Evolutionary conservation across 92 coral and sea anemone genomes (phyloP).

Genomic region (Palythoa caribaeorum): DNA sequence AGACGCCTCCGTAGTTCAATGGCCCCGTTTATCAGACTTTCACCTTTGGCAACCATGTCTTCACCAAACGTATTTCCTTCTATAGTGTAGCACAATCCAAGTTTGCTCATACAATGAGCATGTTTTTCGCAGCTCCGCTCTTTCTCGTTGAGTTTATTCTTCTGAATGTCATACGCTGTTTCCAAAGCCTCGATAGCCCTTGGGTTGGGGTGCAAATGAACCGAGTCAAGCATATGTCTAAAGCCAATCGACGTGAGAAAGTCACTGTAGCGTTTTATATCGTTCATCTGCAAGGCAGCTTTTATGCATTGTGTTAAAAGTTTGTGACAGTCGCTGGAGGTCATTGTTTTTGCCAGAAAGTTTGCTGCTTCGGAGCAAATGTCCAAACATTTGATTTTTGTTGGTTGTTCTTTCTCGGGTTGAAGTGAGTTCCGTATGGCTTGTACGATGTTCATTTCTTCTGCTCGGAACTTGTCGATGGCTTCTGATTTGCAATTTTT

Average conservation of each 20-base stretch:
- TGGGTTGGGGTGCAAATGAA: constrained; percentile 42
- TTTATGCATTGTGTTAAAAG: constrained; percentile 33
- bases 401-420: neutral
- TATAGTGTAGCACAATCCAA: constrained; percentile 53
- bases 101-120: constrained; percentile 67
- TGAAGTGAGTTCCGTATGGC: constrained; percentile 44
- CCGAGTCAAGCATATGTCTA: constrained; percentile 53
- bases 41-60: neutral
- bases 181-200: constrained; percentile 41
- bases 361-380: constrained; percentile 50
- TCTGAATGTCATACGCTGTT: constrained; percentile 42
- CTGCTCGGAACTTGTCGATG: constrained; percentile 32
- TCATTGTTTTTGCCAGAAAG: constrained; percentile 58
- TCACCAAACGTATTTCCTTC: constrained; percentile 18
- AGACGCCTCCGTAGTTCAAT: constrained; percentile 37
- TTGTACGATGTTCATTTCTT: constrained; percentile 53
- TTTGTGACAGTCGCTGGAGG: constrained; percentile 47
- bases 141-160: constrained; percentile 5
- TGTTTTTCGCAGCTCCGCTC: constrained; percentile 31
- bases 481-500: constrained; percentile 44
- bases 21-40: constrained; percentile 50
- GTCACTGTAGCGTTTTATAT: constrained; percentile 52
- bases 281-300: constrained; percentile 35
- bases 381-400: constrained; percentile 60
- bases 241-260: constrained; percentile 62